Base-by-base conservation (phyloP, 2,797 vertebrate genomes). In the Anisognathus igniventris region DNA sequence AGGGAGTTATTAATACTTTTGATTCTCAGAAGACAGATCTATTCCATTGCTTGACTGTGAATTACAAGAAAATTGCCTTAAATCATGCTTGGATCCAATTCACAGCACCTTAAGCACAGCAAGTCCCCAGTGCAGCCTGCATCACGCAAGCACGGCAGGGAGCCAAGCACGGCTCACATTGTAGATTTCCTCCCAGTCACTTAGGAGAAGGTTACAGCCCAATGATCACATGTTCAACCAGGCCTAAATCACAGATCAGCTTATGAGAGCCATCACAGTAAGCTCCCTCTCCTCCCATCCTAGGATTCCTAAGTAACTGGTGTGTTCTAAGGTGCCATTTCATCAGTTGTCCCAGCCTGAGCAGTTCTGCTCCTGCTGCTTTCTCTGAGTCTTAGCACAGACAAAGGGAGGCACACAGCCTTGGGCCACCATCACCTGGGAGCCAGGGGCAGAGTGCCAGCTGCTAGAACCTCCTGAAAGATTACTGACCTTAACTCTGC, bases 31-130 rank as follows among this genome's bases (percentile, higher is more conserved):
- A 92, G 61, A 83, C 12, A 90, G 47, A 82, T 75, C 72, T 75
- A 90, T 83, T 91, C 50, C 68, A 47, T 87, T 72, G 44, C 64
- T 50, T 92, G 64, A 87, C 61, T 77, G 35, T 25, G 42, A 78
- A 91, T 92, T 77, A 86, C 61, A 86, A 79, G 83, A 68, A 95
- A 78, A 90, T 92, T 91, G 87, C 57, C 50, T 90, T 81, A 94
- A 96, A 78, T 66, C 66, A 68, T 12, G n/a, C 73, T 67, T 86
- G 57, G 79, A 84, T 86, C 45, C 24, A 7, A 88, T 90, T 84
- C 79, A 86, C 24, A 79, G 70, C 48, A 92, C 82, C 64, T 90
- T 71, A 88, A 94, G 83, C 73, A 70, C 1, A 7, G 31, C 68
- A 23, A 94, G 56, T 70, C 80, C 65, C 53, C 50, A 50, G 51